Percentiles rank a stretch among this genome's conserved stretches.
phyloP scores from a whole-genome alignment of 2,113 vertebrate genomes.

The Prunella himalayana region DNA sequence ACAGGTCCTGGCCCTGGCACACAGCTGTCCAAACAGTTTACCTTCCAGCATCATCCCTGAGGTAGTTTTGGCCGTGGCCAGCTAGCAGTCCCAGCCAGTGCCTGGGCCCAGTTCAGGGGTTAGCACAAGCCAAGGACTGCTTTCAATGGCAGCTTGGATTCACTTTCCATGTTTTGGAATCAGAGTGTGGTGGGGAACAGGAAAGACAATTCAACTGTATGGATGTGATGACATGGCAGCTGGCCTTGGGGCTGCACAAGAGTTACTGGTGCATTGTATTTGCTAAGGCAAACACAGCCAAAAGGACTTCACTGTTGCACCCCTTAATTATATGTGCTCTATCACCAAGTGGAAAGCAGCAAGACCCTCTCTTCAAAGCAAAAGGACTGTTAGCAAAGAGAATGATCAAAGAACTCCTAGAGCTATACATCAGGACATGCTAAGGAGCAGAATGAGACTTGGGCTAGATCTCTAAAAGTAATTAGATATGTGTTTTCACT shows the following conservation, averaged over 20 bases:
- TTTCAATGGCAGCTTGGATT: background rate
- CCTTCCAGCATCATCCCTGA: background rate
- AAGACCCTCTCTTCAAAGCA: background rate
- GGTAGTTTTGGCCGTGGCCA: background rate
- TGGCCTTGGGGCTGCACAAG: background rate
- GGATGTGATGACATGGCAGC: background rate
- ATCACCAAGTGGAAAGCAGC: background rate
- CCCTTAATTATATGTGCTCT: background rate
- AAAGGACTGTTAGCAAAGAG: background rate
- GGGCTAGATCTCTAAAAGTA: background rate
- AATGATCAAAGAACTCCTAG: constrained; percentile 10
- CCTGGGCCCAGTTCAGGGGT: background rate
- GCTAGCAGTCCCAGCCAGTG: background rate
- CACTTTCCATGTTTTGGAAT: background rate
- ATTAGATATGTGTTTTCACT: background rate
- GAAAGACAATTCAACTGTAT: background rate
- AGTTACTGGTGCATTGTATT: background rate
- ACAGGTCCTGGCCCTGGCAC: background rate
- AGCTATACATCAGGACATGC: background rate
- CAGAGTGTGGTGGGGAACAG: background rate
- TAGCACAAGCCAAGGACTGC: background rate
- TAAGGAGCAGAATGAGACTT: background rate
- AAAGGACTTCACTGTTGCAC: background rate
- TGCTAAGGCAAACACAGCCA: background rate
- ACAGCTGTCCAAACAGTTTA: background rate